These are phyloP conservation scores for Trichonephila clavata DNA, from an alignment of 1,140 invertebrate genomes.

Conservation along the genomic window DNA sequence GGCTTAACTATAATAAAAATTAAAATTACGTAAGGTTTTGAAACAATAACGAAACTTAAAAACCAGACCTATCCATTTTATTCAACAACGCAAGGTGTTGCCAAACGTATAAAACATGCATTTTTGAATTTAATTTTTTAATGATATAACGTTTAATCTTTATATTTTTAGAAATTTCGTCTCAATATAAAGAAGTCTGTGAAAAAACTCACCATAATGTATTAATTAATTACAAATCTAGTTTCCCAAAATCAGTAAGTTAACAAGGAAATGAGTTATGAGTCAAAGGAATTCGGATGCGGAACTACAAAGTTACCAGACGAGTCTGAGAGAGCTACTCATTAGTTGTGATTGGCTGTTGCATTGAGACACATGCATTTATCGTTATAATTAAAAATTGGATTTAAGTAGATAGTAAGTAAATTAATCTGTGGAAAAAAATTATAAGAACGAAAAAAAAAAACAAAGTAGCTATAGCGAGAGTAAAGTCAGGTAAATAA, in stretches of 20 bases:
- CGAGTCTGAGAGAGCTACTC: conserved; percentile 12
- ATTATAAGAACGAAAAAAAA: too few relatives aligned
- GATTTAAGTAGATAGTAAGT: background rate
- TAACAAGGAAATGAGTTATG: too few relatives aligned
- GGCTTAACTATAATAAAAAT: background rate
- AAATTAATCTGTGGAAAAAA: too few relatives aligned
- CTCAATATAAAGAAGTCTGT: too few relatives aligned
- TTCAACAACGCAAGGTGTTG: background rate
- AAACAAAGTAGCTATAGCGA: too few relatives aligned
- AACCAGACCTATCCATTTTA: background rate
- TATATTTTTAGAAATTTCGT: background rate
- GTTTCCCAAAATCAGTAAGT: background rate
- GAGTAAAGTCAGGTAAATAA: too few relatives aligned
- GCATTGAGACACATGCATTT: background rate
- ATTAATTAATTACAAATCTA: too few relatives aligned
- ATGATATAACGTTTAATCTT: background rate
- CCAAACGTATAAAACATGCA: background rate
- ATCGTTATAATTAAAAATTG: conserved; percentile 16
- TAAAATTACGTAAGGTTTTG: too few relatives aligned
- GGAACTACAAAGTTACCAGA: conserved; percentile 36
- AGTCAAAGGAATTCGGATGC: conserved; percentile 36
- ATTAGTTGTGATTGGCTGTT: conserved; percentile 1
- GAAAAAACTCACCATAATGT: too few relatives aligned
- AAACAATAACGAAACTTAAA: background rate
- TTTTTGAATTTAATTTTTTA: background rate